phyloP scores from a whole-genome alignment of 2,797 vertebrate genomes.

The Cephalopachus bancanus region DNA sequence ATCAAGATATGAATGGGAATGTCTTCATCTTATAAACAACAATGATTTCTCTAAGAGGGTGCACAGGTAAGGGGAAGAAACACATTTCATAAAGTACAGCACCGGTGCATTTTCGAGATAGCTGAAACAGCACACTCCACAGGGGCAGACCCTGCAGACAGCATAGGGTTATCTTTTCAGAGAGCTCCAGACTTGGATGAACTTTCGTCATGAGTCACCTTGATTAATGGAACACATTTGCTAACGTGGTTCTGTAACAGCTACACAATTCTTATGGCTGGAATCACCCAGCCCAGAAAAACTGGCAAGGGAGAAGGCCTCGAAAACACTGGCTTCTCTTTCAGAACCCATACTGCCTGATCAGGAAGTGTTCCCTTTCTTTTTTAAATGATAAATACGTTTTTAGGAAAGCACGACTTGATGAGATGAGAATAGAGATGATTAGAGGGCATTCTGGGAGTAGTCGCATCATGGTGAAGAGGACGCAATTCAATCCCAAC shows the following conservation, averaged over 20 bases:
- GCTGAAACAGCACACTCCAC: background rate
- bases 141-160: background rate
- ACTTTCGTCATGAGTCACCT: conserved; percentile 64
- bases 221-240: conserved; percentile 71
- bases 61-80: background rate
- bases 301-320: background rate
- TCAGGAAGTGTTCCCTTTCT: conserved; percentile 1
- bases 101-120: conserved; percentile 14
- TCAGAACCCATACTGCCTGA: conserved; percentile 43
- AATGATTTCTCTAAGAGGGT: conserved; percentile 41
- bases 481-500: background rate
- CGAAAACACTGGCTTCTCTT: conserved; percentile 53
- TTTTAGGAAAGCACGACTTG: conserved; percentile 32
- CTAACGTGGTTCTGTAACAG: conserved; percentile 59
- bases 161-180: conserved; percentile 33
- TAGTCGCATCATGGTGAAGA: background rate
- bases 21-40: conserved; percentile 51
- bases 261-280: conserved; percentile 41
- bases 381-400: conserved; percentile 40
- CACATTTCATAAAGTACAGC: background rate
- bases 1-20: conserved; percentile 52
- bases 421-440: conserved; percentile 23
- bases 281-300: conserved; percentile 43
- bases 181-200: conserved; percentile 49
- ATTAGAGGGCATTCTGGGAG: background rate